Conservation (phyloP, 2,797 vertebrate species). For the Acanthis flammea region DNA sequence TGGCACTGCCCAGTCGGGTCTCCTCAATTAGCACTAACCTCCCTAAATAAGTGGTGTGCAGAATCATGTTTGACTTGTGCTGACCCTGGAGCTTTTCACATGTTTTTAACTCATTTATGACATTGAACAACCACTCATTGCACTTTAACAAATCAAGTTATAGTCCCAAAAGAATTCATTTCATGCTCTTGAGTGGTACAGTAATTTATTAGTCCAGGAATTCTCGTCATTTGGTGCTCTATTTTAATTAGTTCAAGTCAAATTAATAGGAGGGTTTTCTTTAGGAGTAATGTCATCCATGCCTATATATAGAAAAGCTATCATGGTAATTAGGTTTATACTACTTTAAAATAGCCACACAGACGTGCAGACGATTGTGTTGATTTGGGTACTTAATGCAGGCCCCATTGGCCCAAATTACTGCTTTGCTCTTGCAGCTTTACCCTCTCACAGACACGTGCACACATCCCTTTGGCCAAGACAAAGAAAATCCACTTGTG, state of each 20-base stretch:
- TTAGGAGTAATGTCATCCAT: not conserved
- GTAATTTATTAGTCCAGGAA: constrained; percentile 57
- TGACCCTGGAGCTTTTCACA: not conserved
- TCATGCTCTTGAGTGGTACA: constrained; percentile 11
- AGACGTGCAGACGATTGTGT: not conserved
- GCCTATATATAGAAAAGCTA: constrained; percentile 40
- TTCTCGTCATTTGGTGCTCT: constrained; percentile 29
- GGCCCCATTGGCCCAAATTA: not conserved
- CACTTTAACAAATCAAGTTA: constrained; percentile 46
- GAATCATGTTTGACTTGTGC: not conserved
- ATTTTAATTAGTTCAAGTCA: constrained; percentile 57
- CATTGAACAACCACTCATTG: not conserved
- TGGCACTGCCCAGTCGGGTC: not conserved
- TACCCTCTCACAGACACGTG: not conserved
- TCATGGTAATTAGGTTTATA: constrained; percentile 41
- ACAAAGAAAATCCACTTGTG: not conserved
- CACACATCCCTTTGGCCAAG: not conserved
- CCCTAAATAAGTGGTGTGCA: not conserved
- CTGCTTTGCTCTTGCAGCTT: not conserved
- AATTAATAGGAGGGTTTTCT: constrained; percentile 47
- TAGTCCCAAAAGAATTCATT: constrained; percentile 18
- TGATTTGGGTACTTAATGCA: not conserved
- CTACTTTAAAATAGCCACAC: constrained; percentile 17
- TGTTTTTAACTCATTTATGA: constrained; percentile 47
- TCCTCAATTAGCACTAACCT: not conserved